These are phyloP conservation scores for Cnemophilus loriae DNA, from an alignment of 2,113 vertebrate species.

Conservation along the genomic window DNA sequence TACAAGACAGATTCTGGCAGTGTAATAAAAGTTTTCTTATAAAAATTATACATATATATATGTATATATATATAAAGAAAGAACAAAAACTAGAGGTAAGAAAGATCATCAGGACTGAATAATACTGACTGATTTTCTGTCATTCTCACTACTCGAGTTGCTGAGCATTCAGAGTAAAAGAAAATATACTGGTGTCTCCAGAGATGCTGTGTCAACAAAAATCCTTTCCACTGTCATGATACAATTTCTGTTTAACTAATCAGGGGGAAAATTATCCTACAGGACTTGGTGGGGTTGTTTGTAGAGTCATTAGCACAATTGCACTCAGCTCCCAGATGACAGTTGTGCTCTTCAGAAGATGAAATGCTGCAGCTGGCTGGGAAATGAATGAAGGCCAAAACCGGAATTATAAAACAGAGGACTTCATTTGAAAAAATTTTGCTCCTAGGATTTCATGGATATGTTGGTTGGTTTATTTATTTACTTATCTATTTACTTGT, in stretches of 20 bases:
- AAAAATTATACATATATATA: background rate
- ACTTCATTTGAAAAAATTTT: background rate
- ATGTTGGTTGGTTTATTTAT: background rate
- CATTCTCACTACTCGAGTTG: conserved; percentile 49
- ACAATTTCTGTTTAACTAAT: conserved; percentile 79
- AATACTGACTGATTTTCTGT: conserved; percentile 60
- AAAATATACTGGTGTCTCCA: conserved; percentile 58
- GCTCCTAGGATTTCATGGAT: background rate
- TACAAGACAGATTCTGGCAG: conserved; percentile 47
- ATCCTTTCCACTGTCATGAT: conserved; percentile 46
- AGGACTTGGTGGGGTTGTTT: conserved; percentile 70
- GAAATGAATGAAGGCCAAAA: conserved; percentile 9
- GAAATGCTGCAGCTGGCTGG: conserved; percentile 67
- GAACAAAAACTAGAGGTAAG: background rate
- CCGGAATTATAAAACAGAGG: conserved; percentile 23
- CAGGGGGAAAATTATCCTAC: conserved; percentile 73
- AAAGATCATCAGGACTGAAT: background rate
- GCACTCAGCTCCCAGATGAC: conserved; percentile 54
- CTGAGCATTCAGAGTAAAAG: conserved; percentile 61
- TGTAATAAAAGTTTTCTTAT: background rate
- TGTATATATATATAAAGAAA: background rate
- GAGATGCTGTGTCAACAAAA: conserved; percentile 74
- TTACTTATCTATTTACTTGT: background rate
- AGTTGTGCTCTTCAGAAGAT: conserved; percentile 46
- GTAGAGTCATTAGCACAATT: conserved; percentile 47